Conservation (phyloP, 2,113 vertebrate species). For the Montifringilla adamsi region DNA sequence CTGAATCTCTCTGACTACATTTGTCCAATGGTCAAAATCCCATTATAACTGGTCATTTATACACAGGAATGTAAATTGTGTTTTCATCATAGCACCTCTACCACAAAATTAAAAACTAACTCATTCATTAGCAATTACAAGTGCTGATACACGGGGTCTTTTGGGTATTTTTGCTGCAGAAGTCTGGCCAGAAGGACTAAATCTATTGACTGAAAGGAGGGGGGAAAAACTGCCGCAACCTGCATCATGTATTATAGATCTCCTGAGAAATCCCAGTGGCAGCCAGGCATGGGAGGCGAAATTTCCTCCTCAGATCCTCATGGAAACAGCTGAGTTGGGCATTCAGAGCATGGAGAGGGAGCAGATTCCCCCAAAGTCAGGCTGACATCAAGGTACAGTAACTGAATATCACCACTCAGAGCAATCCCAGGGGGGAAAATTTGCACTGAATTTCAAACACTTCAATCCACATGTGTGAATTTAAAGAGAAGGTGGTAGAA, state of each 20-base stretch:
- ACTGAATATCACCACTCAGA: neutral
- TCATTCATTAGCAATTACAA: neutral
- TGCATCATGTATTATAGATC: slow-evolving; percentile 8
- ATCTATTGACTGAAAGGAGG: neutral
- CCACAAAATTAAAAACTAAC: neutral
- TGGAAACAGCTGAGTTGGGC: neutral
- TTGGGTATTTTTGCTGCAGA: neutral
- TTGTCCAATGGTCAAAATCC: neutral
- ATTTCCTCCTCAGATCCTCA: slow-evolving; percentile 1
- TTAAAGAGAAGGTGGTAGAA: neutral
- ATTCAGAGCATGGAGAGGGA: neutral
- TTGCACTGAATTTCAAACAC: neutral
- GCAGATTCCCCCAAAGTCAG: slow-evolving; percentile 25
- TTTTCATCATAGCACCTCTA: neutral
- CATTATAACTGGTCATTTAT: neutral
- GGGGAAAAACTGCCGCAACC: neutral
- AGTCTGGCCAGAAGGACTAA: neutral
- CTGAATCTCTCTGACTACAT: neutral
- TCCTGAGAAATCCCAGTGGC: slow-evolving; percentile 1
- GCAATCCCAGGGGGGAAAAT: neutral
- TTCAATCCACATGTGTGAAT: neutral
- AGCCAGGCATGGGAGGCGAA: neutral
- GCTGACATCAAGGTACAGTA: slow-evolving; percentile 23
- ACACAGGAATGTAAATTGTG: neutral
- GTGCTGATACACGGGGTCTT: neutral